Percentiles rank a stretch among this genome's conserved stretches.
These are phyloP conservation scores for Apeltes quadracus DNA, from an alignment of 2,113 vertebrate genomes.

Conservation along the genomic window DNA sequence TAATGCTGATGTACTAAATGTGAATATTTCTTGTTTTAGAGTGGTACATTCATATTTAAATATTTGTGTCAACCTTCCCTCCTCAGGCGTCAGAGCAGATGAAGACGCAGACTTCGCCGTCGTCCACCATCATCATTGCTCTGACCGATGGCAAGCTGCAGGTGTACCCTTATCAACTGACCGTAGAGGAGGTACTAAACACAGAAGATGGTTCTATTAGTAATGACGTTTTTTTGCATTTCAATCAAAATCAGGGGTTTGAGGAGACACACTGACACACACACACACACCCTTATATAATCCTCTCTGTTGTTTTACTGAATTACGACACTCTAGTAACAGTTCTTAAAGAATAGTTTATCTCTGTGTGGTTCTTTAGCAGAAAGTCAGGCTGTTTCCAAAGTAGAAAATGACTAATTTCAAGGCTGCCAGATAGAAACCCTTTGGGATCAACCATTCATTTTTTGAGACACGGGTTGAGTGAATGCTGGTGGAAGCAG, in stretches of 20 bases:
- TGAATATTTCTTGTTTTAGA: neutral
- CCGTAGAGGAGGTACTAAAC: conserved; percentile 84
- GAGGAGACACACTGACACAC: conserved; percentile 2
- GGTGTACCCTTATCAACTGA: conserved; percentile 83
- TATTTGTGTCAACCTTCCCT: neutral
- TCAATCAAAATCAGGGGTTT: neutral
- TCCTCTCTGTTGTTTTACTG: conserved; percentile 1
- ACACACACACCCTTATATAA: neutral
- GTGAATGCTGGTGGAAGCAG: neutral
- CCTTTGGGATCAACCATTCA: neutral
- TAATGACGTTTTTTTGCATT: neutral
- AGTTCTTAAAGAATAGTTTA: neutral
- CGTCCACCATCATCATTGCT: conserved; percentile 90
- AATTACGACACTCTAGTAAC: neutral
- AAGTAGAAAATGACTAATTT: neutral
- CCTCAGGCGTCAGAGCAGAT: conserved; percentile 89
- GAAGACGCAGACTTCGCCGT: conserved; percentile 78
- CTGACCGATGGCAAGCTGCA: conserved; percentile 94
- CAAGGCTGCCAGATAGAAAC: neutral
- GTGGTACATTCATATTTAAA: too few species aligned
- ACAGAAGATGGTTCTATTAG: neutral
- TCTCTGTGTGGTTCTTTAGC: neutral
- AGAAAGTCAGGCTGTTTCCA: neutral
- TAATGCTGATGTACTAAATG: neutral
- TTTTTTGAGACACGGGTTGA: neutral